Base-by-base conservation (phyloP, 2,113 vertebrate genomes). In the Octodon degus region DNA sequence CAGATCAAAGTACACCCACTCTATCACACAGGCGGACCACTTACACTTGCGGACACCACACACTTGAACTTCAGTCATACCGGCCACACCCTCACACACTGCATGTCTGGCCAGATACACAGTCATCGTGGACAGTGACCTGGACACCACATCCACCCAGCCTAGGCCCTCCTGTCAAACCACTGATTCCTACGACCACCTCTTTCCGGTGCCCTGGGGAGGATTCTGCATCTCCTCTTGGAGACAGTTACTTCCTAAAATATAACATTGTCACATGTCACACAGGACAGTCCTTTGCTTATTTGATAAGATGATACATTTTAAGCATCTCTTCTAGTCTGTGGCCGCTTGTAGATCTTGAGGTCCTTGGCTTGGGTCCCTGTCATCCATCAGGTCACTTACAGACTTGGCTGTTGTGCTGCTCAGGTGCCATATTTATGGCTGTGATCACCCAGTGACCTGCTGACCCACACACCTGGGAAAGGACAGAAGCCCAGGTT, bases 251-350 rank as follows among this genome's bases (percentile, higher is more conserved):
- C n/a, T 27, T 30, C 55, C 70, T 60, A 40, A 80, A 47, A 12
- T 3, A 2, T 58, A 77, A 24, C 43, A 47, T 50, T 40, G 50
- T 37, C 55, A 25, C 47, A 34, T 9, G 13, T 27, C 34, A 20
- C 40, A 19, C 30, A 9, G 11, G 62, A 34, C 0, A 0, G 58
- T 53, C 47, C 58, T 50, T 58, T 68, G 72, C 65, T 70, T 34
- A 24, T 74, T n/a, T 67, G 55, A 30, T 79, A 30, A 50, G 76
- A 30, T 32, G 7, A 43, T 32, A 22, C 68, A 55, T 79, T 86
- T 81, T 55, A 11, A 53, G 7, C 74, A 79, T 80, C 47, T 81
- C 74, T 96, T 70, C 60, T 63, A 50, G 19, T 20, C 58, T 85
- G 25, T 81, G 27, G 17, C 60, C 67, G 16, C 50, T 68, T 32